Percentiles rank a stretch among this genome's conserved stretches.
These are phyloP conservation scores for Acanthosoma haemorrhoidale DNA, from an alignment of 2,888 invertebrate species.

Conservation along the genomic window DNA sequence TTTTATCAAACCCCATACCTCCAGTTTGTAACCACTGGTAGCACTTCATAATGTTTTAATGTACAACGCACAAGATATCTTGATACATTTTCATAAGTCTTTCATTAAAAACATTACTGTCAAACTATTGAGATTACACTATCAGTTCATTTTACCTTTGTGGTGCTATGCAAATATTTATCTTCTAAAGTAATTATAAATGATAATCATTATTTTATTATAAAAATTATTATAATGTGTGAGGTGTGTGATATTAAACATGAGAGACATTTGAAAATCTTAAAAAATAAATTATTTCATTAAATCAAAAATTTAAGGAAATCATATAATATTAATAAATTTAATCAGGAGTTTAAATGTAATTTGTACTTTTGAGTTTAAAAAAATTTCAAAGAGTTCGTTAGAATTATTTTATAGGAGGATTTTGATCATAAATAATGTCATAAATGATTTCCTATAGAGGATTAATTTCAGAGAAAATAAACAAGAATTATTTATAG, in stretches of 20 bases:
- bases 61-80: constrained; percentile 6
- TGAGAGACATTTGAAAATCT: constrained; percentile 2
- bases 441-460: too few species aligned
- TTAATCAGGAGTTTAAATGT: too few species aligned
- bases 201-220: not conserved
- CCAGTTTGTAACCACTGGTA: not conserved
- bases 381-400: too few species aligned
- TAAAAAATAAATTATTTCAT: not conserved
- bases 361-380: too few species aligned
- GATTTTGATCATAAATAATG: too few species aligned
- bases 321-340: too few species aligned
- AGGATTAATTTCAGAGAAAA: too few species aligned
- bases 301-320: too few species aligned
- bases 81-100: not conserved
- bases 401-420: too few species aligned
- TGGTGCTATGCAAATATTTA: constrained; percentile 1
- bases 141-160: not conserved
- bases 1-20: not conserved
- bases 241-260: too few species aligned
- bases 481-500: too few species aligned
- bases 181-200: not conserved
- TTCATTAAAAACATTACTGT: not conserved
- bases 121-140: not conserved
- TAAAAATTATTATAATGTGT: not conserved
- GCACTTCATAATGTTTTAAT: constrained; percentile 4